phyloP scores from a whole-genome alignment of 2,888 invertebrate species.

The Volucella inflata region DNA sequence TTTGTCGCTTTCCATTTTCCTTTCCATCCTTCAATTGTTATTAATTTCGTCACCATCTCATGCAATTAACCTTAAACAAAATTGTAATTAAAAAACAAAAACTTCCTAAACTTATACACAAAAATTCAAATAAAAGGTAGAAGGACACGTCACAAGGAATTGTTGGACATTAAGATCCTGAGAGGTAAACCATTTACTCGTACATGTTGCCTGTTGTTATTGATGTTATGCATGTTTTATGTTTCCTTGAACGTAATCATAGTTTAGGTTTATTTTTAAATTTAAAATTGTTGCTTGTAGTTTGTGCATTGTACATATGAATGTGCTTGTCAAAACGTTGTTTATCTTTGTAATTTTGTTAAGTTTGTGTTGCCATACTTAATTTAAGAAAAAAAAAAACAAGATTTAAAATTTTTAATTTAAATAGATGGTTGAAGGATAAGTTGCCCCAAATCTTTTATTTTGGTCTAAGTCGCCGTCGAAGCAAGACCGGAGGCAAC shows the following conservation, averaged over 20 bases:
- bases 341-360: no score
- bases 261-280: background rate
- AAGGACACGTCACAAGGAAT: slow-evolving; percentile 84
- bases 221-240: slow-evolving; percentile 9
- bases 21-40: slow-evolving; percentile 33
- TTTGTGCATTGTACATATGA: slow-evolving; percentile 10
- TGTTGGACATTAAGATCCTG: slow-evolving; percentile 84
- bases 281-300: background rate
- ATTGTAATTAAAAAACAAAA: slow-evolving; percentile 19
- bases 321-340: background rate
- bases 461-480: no score
- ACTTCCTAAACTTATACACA: slow-evolving; percentile 16
- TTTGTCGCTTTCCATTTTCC: slow-evolving; percentile 32
- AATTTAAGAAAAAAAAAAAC: no score
- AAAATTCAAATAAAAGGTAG: slow-evolving; percentile 80
- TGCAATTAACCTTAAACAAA: slow-evolving; percentile 44
- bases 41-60: slow-evolving; percentile 52
- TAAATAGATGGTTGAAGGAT: no score
- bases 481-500: no score
- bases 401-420: no score
- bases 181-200: slow-evolving; percentile 82
- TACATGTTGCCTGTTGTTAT: slow-evolving; percentile 35
- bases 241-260: slow-evolving; percentile 13
- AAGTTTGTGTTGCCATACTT: no score
- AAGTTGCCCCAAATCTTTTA: no score